These are phyloP conservation scores for Cephus pygmeus DNA, from an alignment of 2,888 invertebrate genomes.

Conservation along the genomic window DNA sequence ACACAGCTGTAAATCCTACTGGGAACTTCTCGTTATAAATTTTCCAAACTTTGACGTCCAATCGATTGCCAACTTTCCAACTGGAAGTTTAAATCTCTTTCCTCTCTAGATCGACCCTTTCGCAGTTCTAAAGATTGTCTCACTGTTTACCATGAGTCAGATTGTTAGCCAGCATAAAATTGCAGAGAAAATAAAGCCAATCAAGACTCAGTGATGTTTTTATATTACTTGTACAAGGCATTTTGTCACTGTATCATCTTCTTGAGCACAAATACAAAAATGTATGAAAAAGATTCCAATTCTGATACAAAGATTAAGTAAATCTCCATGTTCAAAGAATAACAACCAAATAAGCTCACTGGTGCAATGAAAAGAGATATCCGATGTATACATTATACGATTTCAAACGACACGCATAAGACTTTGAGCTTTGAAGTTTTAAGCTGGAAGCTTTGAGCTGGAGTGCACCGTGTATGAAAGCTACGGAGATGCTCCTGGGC, in stretches of 20 bases:
- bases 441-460: neutral
- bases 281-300: neutral
- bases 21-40: constrained; percentile 31
- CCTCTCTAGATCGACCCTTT: constrained; percentile 54
- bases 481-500: constrained; percentile 13
- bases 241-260: neutral
- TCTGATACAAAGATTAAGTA: neutral
- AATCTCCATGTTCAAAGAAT: neutral
- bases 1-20: constrained; percentile 50
- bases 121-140: neutral
- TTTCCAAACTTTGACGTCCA: constrained; percentile 50
- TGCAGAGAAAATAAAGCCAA: neutral
- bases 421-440: constrained; percentile 20
- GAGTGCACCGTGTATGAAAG: constrained; percentile 12
- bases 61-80: constrained; percentile 42
- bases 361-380: neutral
- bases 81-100: constrained; percentile 54
- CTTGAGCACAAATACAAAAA: neutral
- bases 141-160: neutral
- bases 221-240: neutral
- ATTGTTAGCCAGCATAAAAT: neutral
- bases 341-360: neutral
- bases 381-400: neutral
- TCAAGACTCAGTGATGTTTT: neutral
- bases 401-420: neutral